A percentile compares a stretch with the other conserved stretches of the same genome.
phyloP scores from a whole-genome alignment of 92 coral and sea anemone genomes.

The Parazoanthus atlanticus region DNA sequence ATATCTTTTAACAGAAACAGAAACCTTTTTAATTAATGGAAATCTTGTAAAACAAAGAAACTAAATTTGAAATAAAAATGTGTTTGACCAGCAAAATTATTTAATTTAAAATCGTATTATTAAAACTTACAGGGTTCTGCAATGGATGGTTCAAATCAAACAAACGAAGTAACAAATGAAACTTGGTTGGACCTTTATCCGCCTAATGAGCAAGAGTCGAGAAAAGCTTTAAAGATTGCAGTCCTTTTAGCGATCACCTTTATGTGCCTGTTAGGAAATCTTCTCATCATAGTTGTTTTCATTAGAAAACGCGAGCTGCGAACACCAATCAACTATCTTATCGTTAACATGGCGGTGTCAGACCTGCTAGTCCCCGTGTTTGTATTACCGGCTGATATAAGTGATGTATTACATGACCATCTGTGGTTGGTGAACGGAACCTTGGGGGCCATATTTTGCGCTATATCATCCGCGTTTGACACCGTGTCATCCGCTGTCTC shows the following conservation, averaged over 20 bases:
- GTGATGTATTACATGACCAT: not conserved
- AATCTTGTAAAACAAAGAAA: not conserved
- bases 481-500: not conserved
- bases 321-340: not conserved
- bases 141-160: conserved; percentile 11
- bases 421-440: conserved; percentile 6
- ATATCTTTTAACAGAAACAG: no score
- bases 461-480: not conserved
- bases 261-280: not conserved
- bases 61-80: no score
- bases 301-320: conserved; percentile 2
- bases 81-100: no score
- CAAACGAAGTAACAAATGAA: not conserved
- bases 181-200: not conserved
- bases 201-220: not conserved
- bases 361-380: conserved; percentile 3
- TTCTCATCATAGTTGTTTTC: not conserved
- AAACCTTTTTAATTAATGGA: no score
- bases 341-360: conserved; percentile 16
- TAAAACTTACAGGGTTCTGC: not conserved
- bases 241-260: not conserved
- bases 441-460: not conserved
- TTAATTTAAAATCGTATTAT: no score
- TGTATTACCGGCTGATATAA: conserved; percentile 6
- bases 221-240: conserved; percentile 3